Conservation (phyloP, 2,888 invertebrate genomes). For the Mayetiola destructor region DNA sequence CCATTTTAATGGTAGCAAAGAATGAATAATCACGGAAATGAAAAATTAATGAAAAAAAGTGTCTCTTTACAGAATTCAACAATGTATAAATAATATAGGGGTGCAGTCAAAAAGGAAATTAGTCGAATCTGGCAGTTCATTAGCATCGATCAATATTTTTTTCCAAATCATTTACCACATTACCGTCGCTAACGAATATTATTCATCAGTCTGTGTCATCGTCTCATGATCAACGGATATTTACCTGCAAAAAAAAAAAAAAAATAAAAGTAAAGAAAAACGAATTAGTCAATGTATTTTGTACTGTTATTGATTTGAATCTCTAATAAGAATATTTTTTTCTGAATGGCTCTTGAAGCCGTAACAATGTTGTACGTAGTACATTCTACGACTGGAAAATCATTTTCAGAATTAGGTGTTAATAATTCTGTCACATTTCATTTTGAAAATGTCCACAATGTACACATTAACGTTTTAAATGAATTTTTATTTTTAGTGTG, state of each 20-base stretch:
- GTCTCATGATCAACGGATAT: too few relatives aligned
- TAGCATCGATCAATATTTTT: constrained; percentile 3
- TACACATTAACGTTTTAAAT: not conserved
- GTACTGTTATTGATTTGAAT: not conserved
- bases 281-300: not conserved
- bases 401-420: not conserved
- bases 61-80: too few relatives aligned
- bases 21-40: too few relatives aligned
- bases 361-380: not conserved
- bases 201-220: too few relatives aligned
- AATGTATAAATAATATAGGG: too few relatives aligned
- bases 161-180: not conserved
- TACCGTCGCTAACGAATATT: too few relatives aligned
- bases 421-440: not conserved
- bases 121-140: constrained; percentile 9
- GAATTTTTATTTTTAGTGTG: not conserved
- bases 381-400: not conserved
- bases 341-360: not conserved
- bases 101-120: too few relatives aligned
- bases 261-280: not conserved
- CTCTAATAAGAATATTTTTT: not conserved
- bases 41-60: too few relatives aligned
- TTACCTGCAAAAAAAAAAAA: not conserved
- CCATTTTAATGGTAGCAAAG: too few relatives aligned
- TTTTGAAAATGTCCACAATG: not conserved